Conservation (phyloP, 2,888 invertebrate genomes). For the Andrena fulva region DNA sequence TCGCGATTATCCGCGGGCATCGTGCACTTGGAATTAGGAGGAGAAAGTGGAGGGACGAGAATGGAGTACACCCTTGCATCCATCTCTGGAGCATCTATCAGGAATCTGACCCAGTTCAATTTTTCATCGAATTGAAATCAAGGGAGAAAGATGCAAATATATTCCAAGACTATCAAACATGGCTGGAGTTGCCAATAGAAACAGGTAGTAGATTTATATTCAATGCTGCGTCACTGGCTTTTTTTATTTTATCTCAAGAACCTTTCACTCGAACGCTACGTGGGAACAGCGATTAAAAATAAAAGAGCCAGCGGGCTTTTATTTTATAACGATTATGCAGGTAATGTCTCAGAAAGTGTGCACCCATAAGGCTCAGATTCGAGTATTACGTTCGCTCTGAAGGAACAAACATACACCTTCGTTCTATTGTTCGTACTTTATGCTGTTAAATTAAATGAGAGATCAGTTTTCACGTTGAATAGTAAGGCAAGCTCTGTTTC, state of each 20-base stretch:
- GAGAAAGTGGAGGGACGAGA: conserved; percentile 33
- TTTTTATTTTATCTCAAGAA: conserved; percentile 34
- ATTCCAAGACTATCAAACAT: background rate
- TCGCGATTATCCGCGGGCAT: conserved; percentile 10
- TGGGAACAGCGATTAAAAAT: conserved; percentile 55
- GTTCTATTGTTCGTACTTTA: background rate
- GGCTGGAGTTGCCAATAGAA: background rate
- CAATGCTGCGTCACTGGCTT: conserved; percentile 31
- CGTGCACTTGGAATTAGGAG: conserved; percentile 21
- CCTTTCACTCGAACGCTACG: conserved; percentile 48
- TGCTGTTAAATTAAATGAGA: background rate
- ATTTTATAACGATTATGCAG: conserved; percentile 41
- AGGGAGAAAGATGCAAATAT: background rate
- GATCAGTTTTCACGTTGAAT: background rate
- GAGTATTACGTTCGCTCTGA: conserved; percentile 15
- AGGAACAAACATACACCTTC: background rate
- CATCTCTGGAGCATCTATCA: background rate
- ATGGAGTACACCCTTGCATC: conserved; percentile 4
- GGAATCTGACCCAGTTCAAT: background rate
- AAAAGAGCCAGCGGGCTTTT: conserved; percentile 44
- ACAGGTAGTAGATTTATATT: conserved; percentile 6
- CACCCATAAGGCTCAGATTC: conserved; percentile 21
- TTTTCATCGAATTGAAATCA: background rate
- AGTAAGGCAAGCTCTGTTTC: background rate
- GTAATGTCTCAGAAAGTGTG: conserved; percentile 6